Conservation (phyloP, 2,888 invertebrate genomes). For the Elgonia sp. region DNA sequence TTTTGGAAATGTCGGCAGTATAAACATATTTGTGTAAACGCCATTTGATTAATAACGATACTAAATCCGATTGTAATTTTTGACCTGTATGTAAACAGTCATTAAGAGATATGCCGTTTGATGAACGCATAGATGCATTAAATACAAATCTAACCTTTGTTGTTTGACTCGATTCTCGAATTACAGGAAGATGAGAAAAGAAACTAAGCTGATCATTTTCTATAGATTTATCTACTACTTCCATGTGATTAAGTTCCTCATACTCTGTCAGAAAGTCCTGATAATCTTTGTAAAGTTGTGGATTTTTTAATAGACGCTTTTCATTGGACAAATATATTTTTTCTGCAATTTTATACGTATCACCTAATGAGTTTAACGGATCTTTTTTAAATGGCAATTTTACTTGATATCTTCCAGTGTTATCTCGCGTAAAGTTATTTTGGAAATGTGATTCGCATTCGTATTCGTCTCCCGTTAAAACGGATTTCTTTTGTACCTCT, state of each 20-base stretch:
- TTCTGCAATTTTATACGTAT: background rate
- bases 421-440: background rate
- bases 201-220: background rate
- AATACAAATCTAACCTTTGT: conserved; percentile 50
- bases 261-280: background rate
- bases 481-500: background rate
- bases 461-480: background rate
- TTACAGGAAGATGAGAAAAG: conserved; percentile 60
- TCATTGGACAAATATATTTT: background rate
- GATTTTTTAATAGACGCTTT: background rate
- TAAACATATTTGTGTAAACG: background rate
- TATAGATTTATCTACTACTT: background rate
- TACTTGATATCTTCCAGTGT: background rate
- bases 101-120: conserved; percentile 58
- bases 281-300: background rate
- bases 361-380: background rate
- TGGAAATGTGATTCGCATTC: background rate
- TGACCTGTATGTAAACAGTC: conserved; percentile 55
- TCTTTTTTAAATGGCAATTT: background rate
- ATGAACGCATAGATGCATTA: conserved; percentile 53
- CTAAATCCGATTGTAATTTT: conserved; percentile 25
- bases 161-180: conserved; percentile 58
- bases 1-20: background rate
- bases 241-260: background rate
- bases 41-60: background rate